phyloP scores from a whole-genome alignment of 2,113 vertebrate genomes.

The Ia io region DNA sequence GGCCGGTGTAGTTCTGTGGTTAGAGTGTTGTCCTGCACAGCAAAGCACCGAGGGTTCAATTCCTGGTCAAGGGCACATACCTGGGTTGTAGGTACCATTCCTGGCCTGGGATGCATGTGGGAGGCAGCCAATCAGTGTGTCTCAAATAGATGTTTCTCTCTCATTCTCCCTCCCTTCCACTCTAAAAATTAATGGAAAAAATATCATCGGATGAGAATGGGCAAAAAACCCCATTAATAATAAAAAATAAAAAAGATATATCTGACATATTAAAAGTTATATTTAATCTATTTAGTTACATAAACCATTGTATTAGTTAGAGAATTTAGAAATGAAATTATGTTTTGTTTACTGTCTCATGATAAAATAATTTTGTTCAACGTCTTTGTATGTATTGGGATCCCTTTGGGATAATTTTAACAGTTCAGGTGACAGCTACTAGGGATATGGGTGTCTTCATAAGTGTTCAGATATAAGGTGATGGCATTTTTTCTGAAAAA shows the following conservation, averaged over 20 bases:
- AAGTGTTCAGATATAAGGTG: not conserved
- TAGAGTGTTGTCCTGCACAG: too few relatives aligned
- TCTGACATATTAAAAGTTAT: conserved; percentile 22
- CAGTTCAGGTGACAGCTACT: not conserved
- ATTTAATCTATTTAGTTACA: not conserved
- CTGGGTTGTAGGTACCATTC: too few relatives aligned
- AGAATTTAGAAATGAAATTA: conserved; percentile 33
- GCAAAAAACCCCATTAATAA: too few relatives aligned
- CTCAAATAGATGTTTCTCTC: too few relatives aligned
- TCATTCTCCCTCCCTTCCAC: too few relatives aligned
- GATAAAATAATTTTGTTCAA: conserved; percentile 35
- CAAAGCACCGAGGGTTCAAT: too few relatives aligned
- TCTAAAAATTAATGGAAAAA: too few relatives aligned
- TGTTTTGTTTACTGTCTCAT: not conserved
- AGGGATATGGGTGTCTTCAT: not conserved
- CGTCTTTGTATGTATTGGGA: not conserved
- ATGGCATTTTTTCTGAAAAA: conserved; percentile 18
- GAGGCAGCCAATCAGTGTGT: too few relatives aligned
- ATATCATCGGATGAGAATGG: too few relatives aligned
- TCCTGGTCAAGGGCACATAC: too few relatives aligned
- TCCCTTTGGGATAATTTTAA: conserved; percentile 12
- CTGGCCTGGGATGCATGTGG: too few relatives aligned
- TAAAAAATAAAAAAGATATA: not conserved
- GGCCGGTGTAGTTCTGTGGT: too few relatives aligned
- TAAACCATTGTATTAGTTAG: not conserved